phyloP scores from a whole-genome alignment of 2,888 invertebrate species.

The Byasa hedistus region DNA sequence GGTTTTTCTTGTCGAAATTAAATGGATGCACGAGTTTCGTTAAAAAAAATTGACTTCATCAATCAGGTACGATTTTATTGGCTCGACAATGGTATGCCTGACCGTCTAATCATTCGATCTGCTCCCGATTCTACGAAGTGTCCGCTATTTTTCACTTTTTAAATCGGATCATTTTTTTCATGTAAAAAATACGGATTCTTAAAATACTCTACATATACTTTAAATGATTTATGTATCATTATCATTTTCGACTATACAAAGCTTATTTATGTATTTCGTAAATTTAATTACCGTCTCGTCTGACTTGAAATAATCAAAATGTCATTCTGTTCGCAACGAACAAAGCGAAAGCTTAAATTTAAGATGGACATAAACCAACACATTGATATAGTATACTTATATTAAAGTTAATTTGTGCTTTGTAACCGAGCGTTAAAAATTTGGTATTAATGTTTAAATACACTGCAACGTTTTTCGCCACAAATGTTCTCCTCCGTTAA shows the following conservation, averaged over 20 bases:
- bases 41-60: slow-evolving; percentile 72
- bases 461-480: slow-evolving; percentile 58
- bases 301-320: slow-evolving; percentile 4
- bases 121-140: slow-evolving; percentile 61
- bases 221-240: not conserved
- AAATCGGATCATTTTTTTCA: slow-evolving; percentile 60
- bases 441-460: slow-evolving; percentile 25
- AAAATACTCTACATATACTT: not conserved
- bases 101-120: slow-evolving; percentile 65
- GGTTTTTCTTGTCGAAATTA: slow-evolving; percentile 60
- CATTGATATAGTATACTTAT: slow-evolving; percentile 1
- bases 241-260: not conserved
- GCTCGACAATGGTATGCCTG: slow-evolving; percentile 64
- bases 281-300: not conserved
- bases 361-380: slow-evolving; percentile 5
- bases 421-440: slow-evolving; percentile 23
- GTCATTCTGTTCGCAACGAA: slow-evolving; percentile 6
- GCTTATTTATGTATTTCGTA: not conserved
- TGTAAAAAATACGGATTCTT: not conserved
- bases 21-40: slow-evolving; percentile 61
- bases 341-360: not conserved
- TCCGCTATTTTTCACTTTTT: slow-evolving; percentile 60
- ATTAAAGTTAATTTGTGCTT: not conserved
- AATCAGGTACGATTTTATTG: slow-evolving; percentile 75
- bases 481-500: slow-evolving; percentile 64